Percentiles rank a stretch among this genome's conserved stretches.
phyloP scores from a whole-genome alignment of 92 coral and sea anemone genomes.

The Umimayanthus chanpuru region DNA sequence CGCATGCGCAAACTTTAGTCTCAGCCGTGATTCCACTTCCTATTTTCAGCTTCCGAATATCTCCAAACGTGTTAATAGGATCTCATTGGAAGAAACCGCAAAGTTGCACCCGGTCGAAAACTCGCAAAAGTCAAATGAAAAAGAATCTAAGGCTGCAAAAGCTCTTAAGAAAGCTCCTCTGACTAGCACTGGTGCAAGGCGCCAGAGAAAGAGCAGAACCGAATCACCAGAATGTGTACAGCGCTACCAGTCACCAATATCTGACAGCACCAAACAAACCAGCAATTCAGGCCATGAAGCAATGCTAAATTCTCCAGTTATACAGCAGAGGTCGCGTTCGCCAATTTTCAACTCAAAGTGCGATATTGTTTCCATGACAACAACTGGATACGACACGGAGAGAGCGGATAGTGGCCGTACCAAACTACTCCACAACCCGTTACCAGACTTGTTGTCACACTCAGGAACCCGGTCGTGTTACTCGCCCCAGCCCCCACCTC shows the following conservation, averaged over 20 bases:
- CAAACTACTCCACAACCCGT: slow-evolving; percentile 37
- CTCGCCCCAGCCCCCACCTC: slow-evolving; percentile 6
- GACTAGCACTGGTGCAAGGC: not conserved
- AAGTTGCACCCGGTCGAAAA: not conserved
- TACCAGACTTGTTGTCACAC: slow-evolving; percentile 75
- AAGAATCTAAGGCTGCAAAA: not conserved
- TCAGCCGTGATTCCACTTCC: not conserved
- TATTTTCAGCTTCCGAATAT: slow-evolving; percentile 57
- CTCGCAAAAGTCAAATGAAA: not conserved
- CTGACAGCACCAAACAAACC: slow-evolving; percentile 1
- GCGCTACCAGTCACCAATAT: not conserved
- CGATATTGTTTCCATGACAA: slow-evolving; percentile 52
- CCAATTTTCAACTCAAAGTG: slow-evolving; percentile 32
- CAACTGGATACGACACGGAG: slow-evolving; percentile 30
- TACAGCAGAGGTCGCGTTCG: slow-evolving; percentile 31
- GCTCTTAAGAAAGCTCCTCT: not conserved
- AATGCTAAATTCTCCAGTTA: slow-evolving; percentile 5
- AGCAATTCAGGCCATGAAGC: slow-evolving; percentile 38
- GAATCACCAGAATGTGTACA: not conserved
- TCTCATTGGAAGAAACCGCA: slow-evolving; percentile 34
- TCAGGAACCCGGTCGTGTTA: slow-evolving; percentile 19
- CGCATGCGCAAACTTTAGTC: not conserved
- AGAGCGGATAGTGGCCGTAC: slow-evolving; percentile 27
- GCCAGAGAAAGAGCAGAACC: not conserved
- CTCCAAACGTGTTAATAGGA: slow-evolving; percentile 1